These are phyloP conservation scores for Coptotermes formosanus DNA, from an alignment of 1,140 invertebrate species.

Conservation along the genomic window DNA sequence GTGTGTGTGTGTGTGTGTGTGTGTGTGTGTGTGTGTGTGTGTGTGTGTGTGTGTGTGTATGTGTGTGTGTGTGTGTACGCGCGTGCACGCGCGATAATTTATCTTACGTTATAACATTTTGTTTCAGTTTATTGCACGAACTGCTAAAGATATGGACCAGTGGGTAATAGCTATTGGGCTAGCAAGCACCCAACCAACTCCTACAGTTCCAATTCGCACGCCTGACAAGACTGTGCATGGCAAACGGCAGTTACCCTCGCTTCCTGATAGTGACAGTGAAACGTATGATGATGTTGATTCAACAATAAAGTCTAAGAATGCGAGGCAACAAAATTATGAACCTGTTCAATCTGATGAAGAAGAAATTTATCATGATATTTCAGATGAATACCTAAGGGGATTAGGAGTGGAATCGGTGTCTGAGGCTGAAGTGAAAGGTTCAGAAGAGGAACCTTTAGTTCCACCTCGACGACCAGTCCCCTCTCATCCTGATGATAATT, in stretches of 20 bases:
- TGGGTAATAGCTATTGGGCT: constrained; percentile 24
- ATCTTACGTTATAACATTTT: background rate
- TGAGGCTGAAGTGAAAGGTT: background rate
- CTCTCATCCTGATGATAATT: background rate
- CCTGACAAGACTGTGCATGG: background rate
- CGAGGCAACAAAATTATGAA: background rate
- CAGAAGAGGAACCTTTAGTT: background rate
- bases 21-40: no score
- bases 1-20: no score
- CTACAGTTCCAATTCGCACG: background rate
- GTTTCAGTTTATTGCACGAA: constrained; percentile 30
- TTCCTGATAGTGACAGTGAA: constrained; percentile 22
- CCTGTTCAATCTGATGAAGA: constrained; percentile 19
- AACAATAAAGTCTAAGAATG: background rate
- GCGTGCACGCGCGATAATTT: no score
- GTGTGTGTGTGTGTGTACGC: no score
- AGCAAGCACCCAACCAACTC: constrained; percentile 14
- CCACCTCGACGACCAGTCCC: background rate
- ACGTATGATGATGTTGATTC: constrained; percentile 21
- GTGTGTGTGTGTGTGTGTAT: no score
- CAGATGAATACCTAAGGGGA: constrained; percentile 19
- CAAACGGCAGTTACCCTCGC: constrained; percentile 6
- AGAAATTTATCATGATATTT: constrained; percentile 31
- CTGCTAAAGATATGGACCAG: constrained; percentile 28
- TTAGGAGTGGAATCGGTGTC: background rate